A percentile compares a stretch with the other conserved stretches of the same genome.
These are phyloP conservation scores for Escarpia spicata DNA, from an alignment of 2,888 invertebrate genomes.

Conservation along the genomic window DNA sequence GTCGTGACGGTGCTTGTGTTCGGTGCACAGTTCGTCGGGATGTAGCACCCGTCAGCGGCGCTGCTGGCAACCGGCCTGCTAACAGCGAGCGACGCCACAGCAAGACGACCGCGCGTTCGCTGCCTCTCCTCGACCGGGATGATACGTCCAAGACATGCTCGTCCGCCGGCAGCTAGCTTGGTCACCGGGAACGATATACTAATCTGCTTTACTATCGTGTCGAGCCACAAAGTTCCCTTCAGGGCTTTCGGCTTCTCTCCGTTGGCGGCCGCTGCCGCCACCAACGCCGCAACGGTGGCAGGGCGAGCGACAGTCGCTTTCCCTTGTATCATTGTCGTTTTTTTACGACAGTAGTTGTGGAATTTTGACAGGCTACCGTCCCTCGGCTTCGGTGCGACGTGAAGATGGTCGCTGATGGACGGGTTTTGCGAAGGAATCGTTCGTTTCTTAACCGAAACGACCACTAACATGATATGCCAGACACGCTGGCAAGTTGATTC, in stretches of 20 bases:
- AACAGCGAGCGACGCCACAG: not conserved
- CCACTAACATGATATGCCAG: not conserved
- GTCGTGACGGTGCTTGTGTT: not conserved
- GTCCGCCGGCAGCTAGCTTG: not conserved
- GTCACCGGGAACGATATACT: conserved; percentile 12
- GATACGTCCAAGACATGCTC: not conserved
- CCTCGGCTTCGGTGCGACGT: not conserved
- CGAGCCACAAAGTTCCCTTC: conserved; percentile 5
- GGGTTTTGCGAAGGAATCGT: not conserved
- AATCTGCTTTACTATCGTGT: not conserved
- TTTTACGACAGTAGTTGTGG: conserved; percentile 2
- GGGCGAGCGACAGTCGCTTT: not conserved
- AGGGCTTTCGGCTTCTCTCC: not conserved
- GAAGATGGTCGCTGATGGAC: not conserved
- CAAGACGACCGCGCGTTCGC: not conserved
- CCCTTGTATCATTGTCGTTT: not conserved
- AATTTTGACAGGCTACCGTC: not conserved
- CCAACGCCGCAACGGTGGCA: not conserved
- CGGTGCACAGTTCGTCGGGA: not conserved
- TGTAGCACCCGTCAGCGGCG: not conserved
- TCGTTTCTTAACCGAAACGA: conserved; percentile 9
- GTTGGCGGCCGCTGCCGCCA: conserved; percentile 5
- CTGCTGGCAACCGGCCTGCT: not conserved
- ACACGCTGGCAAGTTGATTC: not conserved
- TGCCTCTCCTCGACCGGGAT: not conserved